Base-by-base conservation (phyloP, 2,113 vertebrate species). In the Nymphicus hollandicus region DNA sequence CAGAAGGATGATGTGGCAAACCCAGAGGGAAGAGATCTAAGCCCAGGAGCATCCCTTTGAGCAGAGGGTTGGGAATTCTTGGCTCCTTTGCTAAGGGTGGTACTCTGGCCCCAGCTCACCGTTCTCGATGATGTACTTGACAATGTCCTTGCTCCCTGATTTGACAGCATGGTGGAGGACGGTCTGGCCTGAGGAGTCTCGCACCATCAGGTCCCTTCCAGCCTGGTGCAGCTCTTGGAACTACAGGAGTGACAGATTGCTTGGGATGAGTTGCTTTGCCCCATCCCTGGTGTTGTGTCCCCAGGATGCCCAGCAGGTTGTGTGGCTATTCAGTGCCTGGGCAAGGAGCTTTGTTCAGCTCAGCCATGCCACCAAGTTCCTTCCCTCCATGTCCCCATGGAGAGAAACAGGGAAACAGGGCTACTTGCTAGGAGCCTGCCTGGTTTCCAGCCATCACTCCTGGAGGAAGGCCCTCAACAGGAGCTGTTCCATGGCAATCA, bases 51-150 rank as follows among this genome's bases (percentile, higher is more conserved):
- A 79, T 2, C 19, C 4, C 37, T 86, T 19, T 0, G 1, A 78
- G 60, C 74, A 88, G 29, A 93, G 20, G 12, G 24, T 6, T 19
- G 28, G 56, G 39, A 52, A 74, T 46, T 80, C 81, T 52, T 4
- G 4, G 52, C 44, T 80, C 44, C 63, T 43, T 22, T 73, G 28
- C 53, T 46, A 65, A 61, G 50, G 63, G 41, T 61, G 23, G 56
- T 25, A 33, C 43, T 35, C 37, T 63, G 60, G 46, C 50, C 49
- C 12, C 68, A 28, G 74, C 97, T 98, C 97, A 99, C 99, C 99
- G 0, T 99, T 98, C 90, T 99, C 98, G 3, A 99, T 98, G 91
- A 99, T 98, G 97, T 99, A 99, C 95, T 98, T 98, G 86, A 99
- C 99, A 49, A 98, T 98, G 47, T 99, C 99, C 94, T 99, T 99